A percentile compares a stretch with the other conserved stretches of the same genome.
These are phyloP conservation scores for Orientallactaga bullata DNA, from an alignment of 2,113 vertebrate species.

Conservation along the genomic window DNA sequence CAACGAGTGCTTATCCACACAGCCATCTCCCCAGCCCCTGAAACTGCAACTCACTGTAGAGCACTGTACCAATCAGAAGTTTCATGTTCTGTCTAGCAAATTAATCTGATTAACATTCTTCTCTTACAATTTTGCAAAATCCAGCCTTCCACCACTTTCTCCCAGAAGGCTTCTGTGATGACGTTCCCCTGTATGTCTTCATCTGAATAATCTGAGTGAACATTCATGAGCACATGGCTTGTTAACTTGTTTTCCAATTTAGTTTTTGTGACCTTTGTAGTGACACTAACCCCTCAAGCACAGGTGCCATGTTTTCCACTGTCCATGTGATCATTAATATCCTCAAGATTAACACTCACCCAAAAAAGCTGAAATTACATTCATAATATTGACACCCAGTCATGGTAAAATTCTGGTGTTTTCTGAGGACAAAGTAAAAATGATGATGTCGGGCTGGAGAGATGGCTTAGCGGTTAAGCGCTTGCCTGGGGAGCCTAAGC, in stretches of 20 bases:
- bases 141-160: background rate
- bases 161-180: background rate
- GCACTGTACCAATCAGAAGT: background rate
- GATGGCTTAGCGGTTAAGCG: no score
- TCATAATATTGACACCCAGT: background rate
- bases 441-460: no score
- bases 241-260: slow-evolving; percentile 14
- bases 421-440: background rate
- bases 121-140: background rate
- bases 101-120: background rate
- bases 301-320: background rate
- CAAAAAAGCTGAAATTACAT: background rate
- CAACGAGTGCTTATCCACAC: no score
- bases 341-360: background rate
- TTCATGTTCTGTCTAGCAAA: background rate
- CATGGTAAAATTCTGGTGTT: background rate
- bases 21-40: background rate
- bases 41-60: background rate
- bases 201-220: background rate
- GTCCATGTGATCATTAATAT: background rate
- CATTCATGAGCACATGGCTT: background rate
- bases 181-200: background rate
- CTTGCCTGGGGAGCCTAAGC: no score
- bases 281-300: background rate
- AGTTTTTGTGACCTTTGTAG: background rate